Conservation (phyloP, 2,113 vertebrate species). For the Sterna hirundo region DNA sequence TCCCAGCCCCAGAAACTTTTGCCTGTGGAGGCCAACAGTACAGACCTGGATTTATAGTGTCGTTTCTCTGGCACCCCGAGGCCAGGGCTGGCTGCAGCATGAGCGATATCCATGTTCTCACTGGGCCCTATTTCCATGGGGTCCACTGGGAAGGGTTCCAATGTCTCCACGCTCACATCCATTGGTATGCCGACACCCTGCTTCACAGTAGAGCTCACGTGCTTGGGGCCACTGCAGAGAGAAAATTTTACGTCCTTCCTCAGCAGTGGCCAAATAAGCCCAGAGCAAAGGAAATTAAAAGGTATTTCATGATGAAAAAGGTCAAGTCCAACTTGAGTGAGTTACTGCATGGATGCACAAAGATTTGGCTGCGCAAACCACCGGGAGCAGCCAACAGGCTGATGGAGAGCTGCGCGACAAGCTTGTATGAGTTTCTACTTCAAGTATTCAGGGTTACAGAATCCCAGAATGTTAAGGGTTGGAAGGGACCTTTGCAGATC, state of each 20-base stretch:
- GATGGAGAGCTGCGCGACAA: background rate
- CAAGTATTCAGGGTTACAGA: background rate
- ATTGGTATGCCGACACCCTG: slow-evolving; percentile 46
- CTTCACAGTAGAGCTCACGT: background rate
- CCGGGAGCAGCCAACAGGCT: background rate
- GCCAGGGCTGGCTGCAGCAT: background rate
- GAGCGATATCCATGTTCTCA: background rate
- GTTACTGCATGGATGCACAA: background rate
- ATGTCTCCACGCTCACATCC: slow-evolving; percentile 25
- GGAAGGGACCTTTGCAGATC: background rate
- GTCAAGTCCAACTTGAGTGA: background rate
- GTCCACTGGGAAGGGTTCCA: slow-evolving; percentile 12
- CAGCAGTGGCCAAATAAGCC: fast-evolving
- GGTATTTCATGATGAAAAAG: background rate
- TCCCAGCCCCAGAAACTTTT: background rate
- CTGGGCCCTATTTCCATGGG: slow-evolving; percentile 67
- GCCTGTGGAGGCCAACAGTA: background rate
- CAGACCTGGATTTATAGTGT: slow-evolving; percentile 80
- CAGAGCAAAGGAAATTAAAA: background rate
- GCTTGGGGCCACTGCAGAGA: slow-evolving; percentile 29
- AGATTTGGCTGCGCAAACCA: background rate
- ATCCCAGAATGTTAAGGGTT: background rate
- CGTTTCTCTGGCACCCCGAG: background rate
- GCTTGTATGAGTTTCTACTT: background rate
- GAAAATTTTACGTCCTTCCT: background rate